A percentile compares a stretch with the other conserved stretches of the same genome.
Conservation (phyloP, 2,888 invertebrate species). For the Leptinotarsa haldemani region DNA sequence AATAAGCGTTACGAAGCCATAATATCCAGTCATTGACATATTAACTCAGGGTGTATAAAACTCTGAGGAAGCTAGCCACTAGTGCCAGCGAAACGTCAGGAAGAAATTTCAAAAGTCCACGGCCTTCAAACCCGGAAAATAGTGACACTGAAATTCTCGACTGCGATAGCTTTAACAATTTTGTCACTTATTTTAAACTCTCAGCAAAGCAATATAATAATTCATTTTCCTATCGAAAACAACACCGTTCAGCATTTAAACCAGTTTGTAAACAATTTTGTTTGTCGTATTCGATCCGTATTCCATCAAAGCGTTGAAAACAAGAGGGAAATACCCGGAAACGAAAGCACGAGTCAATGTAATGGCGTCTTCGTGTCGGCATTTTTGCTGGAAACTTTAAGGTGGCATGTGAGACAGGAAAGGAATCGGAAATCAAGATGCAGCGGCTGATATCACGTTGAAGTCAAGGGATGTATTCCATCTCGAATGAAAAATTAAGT, state of each 20-base stretch:
- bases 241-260: conserved; percentile 1
- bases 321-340: conserved; percentile 31
- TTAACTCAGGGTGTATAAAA: too few relatives aligned
- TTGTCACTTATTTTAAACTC: background rate
- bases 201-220: background rate
- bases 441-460: conserved; percentile 1
- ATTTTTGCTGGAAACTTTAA: conserved; percentile 17
- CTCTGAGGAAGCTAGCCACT: too few relatives aligned
- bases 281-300: conserved; percentile 10
- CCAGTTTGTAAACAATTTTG: background rate
- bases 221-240: conserved; percentile 3
- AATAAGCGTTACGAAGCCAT: too few relatives aligned
- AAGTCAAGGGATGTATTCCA: background rate
- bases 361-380: conserved; percentile 56
- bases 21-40: too few relatives aligned
- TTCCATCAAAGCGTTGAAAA: conserved; percentile 12
- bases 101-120: too few relatives aligned
- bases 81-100: too few relatives aligned
- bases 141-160: too few relatives aligned
- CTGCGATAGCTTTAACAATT: too few relatives aligned
- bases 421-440: background rate
- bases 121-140: too few relatives aligned
- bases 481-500: background rate
- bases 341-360: conserved; percentile 53
- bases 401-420: background rate